phyloP scores from a whole-genome alignment of 2,113 vertebrate genomes.

The Proteles cristata region DNA sequence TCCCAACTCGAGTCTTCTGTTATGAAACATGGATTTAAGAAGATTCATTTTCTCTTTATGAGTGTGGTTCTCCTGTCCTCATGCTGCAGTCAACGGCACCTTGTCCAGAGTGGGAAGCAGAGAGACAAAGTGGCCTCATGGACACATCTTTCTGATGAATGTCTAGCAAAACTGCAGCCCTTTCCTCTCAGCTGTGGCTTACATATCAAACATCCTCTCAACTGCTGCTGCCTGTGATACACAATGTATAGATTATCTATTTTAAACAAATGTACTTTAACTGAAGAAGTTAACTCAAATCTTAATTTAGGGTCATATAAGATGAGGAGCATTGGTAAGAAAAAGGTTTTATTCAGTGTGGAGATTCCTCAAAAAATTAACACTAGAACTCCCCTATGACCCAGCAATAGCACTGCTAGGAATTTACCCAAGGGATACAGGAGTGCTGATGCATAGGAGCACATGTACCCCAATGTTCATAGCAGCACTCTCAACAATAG shows the following conservation, averaged over 20 bases:
- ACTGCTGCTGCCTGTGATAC: neutral
- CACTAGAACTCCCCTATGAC: too few relatives aligned
- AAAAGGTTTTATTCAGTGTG: neutral
- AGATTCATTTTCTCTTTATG: neutral
- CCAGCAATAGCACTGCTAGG: too few relatives aligned
- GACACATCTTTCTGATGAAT: neutral
- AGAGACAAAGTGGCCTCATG: neutral
- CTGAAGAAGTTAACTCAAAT: neutral
- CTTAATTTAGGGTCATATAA: neutral
- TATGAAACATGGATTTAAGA: neutral
- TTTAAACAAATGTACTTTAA: slow-evolving; percentile 25
- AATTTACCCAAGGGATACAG: too few relatives aligned
- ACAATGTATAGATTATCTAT: neutral
- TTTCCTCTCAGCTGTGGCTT: neutral
- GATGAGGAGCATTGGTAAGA: neutral
- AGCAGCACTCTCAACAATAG: too few relatives aligned
- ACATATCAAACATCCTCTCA: neutral
- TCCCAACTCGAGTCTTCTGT: neutral
- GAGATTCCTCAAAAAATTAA: too few relatives aligned
- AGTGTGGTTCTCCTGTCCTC: neutral
- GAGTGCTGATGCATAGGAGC: too few relatives aligned
- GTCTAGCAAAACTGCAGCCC: neutral
- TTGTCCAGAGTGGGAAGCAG: neutral
- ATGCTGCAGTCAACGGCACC: neutral
- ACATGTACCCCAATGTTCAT: too few relatives aligned